Conservation (phyloP, 1,140 invertebrate genomes). For the Campoletis sonorensis region DNA sequence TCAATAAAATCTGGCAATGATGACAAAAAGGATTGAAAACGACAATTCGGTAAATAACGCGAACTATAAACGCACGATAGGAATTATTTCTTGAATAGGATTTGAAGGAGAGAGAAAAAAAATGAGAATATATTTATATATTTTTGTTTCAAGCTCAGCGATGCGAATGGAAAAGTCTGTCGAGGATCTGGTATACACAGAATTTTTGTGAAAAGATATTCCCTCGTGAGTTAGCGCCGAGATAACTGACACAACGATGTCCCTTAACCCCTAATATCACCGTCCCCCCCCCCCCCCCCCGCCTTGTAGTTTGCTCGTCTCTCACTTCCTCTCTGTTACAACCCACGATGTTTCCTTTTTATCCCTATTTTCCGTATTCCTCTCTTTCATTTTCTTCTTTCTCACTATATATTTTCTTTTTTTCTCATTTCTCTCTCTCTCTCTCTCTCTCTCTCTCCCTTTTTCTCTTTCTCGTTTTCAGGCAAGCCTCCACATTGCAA, state of each 20-base stretch:
- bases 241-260: constrained; percentile 19
- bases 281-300: not conserved
- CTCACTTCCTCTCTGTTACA: not conserved
- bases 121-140: no score
- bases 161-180: not conserved
- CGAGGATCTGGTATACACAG: not conserved
- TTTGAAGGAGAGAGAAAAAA: no score
- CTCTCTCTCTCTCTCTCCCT: not conserved
- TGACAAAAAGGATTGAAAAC: no score
- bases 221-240: not conserved
- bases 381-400: not conserved
- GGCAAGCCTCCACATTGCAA: constrained; percentile 40
- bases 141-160: no score
- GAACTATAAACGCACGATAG: no score
- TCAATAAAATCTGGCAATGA: no score
- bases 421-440: not conserved
- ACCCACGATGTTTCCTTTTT: not conserved
- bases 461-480: constrained; percentile 48
- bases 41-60: no score
- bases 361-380: not conserved
- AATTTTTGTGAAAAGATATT: constrained; percentile 35
- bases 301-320: not conserved
- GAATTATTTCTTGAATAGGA: no score
- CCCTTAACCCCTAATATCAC: constrained; percentile 21
- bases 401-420: not conserved